Conservation (phyloP, 2,113 vertebrate genomes). For the Ivindomyrus marchei region DNA sequence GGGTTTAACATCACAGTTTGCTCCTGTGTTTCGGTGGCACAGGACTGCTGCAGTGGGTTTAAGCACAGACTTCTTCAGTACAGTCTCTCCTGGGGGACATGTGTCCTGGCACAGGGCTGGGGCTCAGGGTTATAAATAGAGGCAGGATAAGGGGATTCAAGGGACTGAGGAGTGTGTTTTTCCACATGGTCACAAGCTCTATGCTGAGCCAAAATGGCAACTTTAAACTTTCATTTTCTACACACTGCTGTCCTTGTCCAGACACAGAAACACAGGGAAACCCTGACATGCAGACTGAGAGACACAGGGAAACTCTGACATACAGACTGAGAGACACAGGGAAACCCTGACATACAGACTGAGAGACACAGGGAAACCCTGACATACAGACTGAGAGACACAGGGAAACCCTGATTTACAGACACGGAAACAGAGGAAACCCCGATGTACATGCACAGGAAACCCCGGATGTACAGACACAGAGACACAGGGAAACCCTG, state of each 20-base stretch:
- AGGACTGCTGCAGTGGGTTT: background rate
- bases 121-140: conserved; percentile 5
- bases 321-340: background rate
- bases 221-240: conserved; percentile 22
- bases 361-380: background rate
- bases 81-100: background rate
- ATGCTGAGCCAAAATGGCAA: conserved; percentile 22
- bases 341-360: background rate
- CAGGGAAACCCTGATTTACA: background rate
- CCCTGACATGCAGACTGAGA: background rate
- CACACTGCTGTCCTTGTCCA: background rate
- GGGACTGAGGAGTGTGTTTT: conserved; percentile 12
- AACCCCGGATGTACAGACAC: background rate
- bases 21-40: background rate
- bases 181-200: conserved; percentile 13
- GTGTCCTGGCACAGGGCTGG: background rate
- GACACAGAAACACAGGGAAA: background rate
- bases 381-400: background rate
- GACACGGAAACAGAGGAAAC: background rate
- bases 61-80: background rate
- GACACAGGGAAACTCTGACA: background rate
- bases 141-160: background rate
- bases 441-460: background rate
- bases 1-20: background rate
- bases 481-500: too few relatives aligned